Base-by-base conservation (phyloP, 2,888 invertebrate genomes). In the Danaus chrysippus region DNA sequence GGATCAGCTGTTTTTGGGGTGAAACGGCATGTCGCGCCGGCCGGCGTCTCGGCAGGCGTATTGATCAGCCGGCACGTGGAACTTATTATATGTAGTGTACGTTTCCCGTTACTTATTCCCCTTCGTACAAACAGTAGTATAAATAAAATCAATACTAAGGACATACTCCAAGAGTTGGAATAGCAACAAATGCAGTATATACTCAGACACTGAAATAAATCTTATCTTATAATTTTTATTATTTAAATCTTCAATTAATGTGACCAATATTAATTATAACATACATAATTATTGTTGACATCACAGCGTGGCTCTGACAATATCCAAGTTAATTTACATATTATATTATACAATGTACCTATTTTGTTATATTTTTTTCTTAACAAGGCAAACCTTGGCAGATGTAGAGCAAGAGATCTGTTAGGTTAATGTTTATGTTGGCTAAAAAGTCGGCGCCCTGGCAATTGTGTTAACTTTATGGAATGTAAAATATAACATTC, bases 1-100 rank as follows among this genome's bases (percentile, higher is more conserved):
- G 83, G 77, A 89, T 89, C 91, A 90, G 90, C 91, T 90, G 88
- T 84, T 82, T 86, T 85, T 84, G 84, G 88, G 90, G 87, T 79
- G 85, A 79, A 84, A 82, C 82, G 83, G 79, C 82, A 83, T 73
- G 85, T 85, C 74, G 77, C 81, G 84, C 77, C 75, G 83, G 86
- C 76, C 89, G 92, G 79, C 92, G 91, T 84, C 91, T 89, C 76
- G 92, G 88, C 84, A 83, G 83, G 67, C 82, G 88, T 75, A 90
- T 91, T 80, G 81, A 86, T 76, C 92, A 92, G 83, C 80, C 86
- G 68, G 88, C 91, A 77, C 92, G 91, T 82, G 84, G 80, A 69
- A 61, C 75, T 62, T 83, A 80, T 74, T 83, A 81, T 63, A 44
- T 54, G 15, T 56, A 54, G 57, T 58, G 56, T 75, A n/a, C 79